Percentiles rank a stretch among this genome's conserved stretches.
These are phyloP conservation scores for Tauraco hartlaubi DNA, from an alignment of 2,797 vertebrate species.

Conservation along the genomic window DNA sequence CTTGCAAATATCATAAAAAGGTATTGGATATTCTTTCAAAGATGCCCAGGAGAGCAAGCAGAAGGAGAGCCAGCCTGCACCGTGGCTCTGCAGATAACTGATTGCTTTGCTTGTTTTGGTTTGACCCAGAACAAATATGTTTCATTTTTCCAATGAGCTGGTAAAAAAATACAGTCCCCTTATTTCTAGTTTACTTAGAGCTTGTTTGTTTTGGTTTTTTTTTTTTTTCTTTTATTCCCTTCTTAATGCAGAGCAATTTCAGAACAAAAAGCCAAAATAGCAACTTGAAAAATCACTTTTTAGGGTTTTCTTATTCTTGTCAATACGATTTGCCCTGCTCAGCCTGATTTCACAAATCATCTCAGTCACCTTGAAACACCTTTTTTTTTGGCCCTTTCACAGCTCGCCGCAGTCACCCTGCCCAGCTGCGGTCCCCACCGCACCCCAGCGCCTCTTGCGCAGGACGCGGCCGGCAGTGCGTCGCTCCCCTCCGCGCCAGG, in stretches of 20 bases:
- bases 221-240: not conserved
- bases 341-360: slow-evolving; percentile 22
- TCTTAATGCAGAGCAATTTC: slow-evolving; percentile 49
- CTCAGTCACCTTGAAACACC: slow-evolving; percentile 16
- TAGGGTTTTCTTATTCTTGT: slow-evolving; percentile 44
- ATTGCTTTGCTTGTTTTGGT: slow-evolving; percentile 66
- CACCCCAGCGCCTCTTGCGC: rapidly evolving
- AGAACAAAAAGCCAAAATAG: slow-evolving; percentile 55
- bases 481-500: rapidly evolving
- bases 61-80: slow-evolving; percentile 42
- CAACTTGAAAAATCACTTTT: slow-evolving; percentile 47
- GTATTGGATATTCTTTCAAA: slow-evolving; percentile 50
- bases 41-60: slow-evolving; percentile 39
- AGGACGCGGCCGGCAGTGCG: not conserved
- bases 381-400: not conserved
- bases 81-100: slow-evolving; percentile 42
- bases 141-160: slow-evolving; percentile 70
- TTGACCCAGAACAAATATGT: slow-evolving; percentile 69
- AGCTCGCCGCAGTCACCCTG: not conserved
- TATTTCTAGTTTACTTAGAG: slow-evolving; percentile 61
- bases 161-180: slow-evolving; percentile 54
- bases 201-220: not conserved
- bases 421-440: not conserved
- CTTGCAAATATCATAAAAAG: slow-evolving; percentile 55
- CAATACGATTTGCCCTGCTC: slow-evolving; percentile 33